Percentiles rank a stretch among this genome's conserved stretches.
phyloP scores from a whole-genome alignment of 2,113 vertebrate species.

The Gorsachius goisagi region DNA sequence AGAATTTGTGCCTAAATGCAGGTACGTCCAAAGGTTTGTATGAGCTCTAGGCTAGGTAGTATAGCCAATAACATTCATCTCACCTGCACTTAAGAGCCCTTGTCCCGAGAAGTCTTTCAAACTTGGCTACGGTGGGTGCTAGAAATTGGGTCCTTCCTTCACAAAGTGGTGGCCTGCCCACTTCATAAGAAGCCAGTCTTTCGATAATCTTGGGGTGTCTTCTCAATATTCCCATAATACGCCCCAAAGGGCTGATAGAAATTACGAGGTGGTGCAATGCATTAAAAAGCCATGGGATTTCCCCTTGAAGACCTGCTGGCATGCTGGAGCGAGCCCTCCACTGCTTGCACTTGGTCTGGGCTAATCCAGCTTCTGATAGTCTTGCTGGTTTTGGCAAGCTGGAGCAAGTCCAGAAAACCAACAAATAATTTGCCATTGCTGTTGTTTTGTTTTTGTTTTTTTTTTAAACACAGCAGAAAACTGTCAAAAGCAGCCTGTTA shows the following conservation, averaged over 20 bases:
- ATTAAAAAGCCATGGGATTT: not conserved
- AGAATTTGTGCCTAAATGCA: not conserved
- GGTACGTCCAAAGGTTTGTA: not conserved
- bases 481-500: not conserved
- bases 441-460: not conserved
- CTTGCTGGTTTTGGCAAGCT: not conserved
- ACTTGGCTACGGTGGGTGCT: fast-evolving
- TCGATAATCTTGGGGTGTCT: fast-evolving
- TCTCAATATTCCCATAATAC: not conserved
- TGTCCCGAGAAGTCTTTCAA: not conserved
- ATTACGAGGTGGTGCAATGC: not conserved
- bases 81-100: not conserved
- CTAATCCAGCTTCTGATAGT: not conserved
- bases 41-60: not conserved
- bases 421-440: not conserved
- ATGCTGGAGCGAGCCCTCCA: fast-evolving
- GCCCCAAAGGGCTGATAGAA: not conserved
- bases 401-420: not conserved
- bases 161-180: not conserved
- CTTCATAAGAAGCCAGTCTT: not conserved
- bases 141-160: not conserved
- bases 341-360: not conserved
- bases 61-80: not conserved
- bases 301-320: not conserved
- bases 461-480: not conserved